Evolutionary conservation across 2,113 vertebrate species (phyloP).

Genomic region (Callorhinus ursinus): DNA sequence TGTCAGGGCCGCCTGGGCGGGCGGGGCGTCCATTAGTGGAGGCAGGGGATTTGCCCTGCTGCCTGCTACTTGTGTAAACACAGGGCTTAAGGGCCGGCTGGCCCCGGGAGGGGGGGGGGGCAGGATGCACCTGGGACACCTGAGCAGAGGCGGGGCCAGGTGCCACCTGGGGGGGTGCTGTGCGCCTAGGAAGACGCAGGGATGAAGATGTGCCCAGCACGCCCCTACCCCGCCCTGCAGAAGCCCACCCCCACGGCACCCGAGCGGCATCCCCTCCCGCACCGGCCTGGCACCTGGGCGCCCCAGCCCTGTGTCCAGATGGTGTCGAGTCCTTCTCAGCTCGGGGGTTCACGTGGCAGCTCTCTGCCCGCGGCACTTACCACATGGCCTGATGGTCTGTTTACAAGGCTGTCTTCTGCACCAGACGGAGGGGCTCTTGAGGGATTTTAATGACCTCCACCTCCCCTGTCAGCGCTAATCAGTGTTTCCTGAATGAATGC

Average conservation of each 20-base stretch:
- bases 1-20: neutral
- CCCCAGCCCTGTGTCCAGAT: neutral
- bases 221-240: neutral
- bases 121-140: constrained; percentile 30
- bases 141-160: neutral
- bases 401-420: constrained; percentile 54
- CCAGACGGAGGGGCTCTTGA: constrained; percentile 33
- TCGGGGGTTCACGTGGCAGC: neutral
- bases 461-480: constrained; percentile 15
- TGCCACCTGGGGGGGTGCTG: neutral
- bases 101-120: neutral
- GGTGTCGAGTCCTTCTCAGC: neutral
- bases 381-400: constrained; percentile 17
- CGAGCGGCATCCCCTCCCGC: neutral
- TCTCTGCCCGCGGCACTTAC: neutral
- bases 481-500: constrained; percentile 56
- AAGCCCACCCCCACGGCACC: neutral
- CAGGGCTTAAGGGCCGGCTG: constrained; percentile 15
- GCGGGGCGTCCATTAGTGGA: constrained; percentile 57
- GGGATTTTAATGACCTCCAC: constrained; percentile 47
- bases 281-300: rapidly evolving
- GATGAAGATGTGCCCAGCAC: neutral
- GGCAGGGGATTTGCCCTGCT: constrained; percentile 57
- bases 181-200: neutral
- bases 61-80: constrained; percentile 72